These are phyloP conservation scores for Glaucomys volans DNA, from an alignment of 2,113 vertebrate genomes.

Conservation along the genomic window DNA sequence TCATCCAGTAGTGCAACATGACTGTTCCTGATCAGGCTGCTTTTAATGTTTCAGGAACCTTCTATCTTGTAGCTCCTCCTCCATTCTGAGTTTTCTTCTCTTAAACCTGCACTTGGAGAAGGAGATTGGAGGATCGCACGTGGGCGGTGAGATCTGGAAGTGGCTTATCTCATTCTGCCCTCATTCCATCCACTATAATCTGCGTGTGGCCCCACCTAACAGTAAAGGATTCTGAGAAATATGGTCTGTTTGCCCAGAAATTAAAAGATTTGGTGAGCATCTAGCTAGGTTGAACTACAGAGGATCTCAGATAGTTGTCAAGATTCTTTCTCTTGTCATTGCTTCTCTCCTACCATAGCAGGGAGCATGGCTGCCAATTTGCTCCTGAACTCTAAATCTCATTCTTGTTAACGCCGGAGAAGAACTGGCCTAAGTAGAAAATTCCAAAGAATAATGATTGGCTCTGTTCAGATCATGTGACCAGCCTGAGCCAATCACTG, in stretches of 20 bases:
- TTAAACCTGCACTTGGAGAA: not conserved
- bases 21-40: not conserved
- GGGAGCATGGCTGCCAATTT: not conserved
- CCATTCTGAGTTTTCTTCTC: not conserved
- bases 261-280: not conserved
- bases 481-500: not conserved
- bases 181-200: not conserved
- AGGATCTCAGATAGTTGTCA: not conserved
- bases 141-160: not conserved
- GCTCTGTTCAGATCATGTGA: slow-evolving; percentile 22
- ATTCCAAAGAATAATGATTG: not conserved
- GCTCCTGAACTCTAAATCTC: not conserved
- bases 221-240: slow-evolving; percentile 37
- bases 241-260: not conserved
- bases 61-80: not conserved
- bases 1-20: not conserved
- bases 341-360: not conserved
- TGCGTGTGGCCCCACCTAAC: not conserved
- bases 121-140: not conserved
- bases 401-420: not conserved
- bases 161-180: not conserved
- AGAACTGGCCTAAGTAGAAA: not conserved
- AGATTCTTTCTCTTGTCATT: slow-evolving; percentile 13
- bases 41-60: not conserved
- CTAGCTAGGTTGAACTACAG: not conserved